Evolutionary conservation across 2,797 vertebrate genomes (phyloP).

Genomic region (Botia kubotai): DNA sequence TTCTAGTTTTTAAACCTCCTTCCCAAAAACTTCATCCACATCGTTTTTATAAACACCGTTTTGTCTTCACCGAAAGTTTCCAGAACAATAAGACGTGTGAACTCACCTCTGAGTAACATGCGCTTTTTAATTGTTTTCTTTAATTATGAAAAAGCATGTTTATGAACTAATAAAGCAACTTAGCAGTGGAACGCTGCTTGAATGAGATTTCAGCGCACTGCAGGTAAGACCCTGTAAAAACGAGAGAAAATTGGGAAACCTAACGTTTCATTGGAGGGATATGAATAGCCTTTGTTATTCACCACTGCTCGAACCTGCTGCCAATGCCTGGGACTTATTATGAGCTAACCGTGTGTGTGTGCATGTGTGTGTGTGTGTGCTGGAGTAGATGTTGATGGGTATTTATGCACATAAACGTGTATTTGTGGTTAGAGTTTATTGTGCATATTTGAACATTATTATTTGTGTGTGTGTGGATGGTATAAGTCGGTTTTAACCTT

Average conservation of each 20-base stretch:
- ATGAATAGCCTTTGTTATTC: slow-evolving; percentile 85
- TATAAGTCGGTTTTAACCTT: neutral
- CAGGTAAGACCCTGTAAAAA: slow-evolving; percentile 81
- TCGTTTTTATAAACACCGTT: neutral
- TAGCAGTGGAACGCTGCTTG: slow-evolving; percentile 75
- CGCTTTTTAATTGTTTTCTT: slow-evolving; percentile 64
- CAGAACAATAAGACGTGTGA: neutral
- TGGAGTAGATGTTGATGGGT: slow-evolving; percentile 63
- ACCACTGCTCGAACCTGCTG: slow-evolving; percentile 82
- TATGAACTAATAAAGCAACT: slow-evolving; percentile 79
- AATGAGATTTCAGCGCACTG: slow-evolving; percentile 72
- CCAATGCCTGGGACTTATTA: slow-evolving; percentile 87
- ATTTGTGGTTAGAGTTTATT: slow-evolving; percentile 51
- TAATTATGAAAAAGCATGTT: slow-evolving; percentile 65
- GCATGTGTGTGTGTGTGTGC: slow-evolving; percentile 77
- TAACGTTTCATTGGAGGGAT: slow-evolving; percentile 81
- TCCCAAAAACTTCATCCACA: neutral
- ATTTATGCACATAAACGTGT: slow-evolving; percentile 54
- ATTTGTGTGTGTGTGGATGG: slow-evolving; percentile 53
- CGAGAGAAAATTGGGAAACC: slow-evolving; percentile 62
- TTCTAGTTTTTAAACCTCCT: neutral
- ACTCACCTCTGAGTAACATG: slow-evolving; percentile 63
- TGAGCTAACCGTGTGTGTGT: slow-evolving; percentile 63
- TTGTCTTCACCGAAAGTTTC: neutral
- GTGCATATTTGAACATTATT: slow-evolving; percentile 44